These are phyloP conservation scores for Triops longicaudatus DNA, from an alignment of 1,140 invertebrate genomes.

Conservation along the genomic window DNA sequence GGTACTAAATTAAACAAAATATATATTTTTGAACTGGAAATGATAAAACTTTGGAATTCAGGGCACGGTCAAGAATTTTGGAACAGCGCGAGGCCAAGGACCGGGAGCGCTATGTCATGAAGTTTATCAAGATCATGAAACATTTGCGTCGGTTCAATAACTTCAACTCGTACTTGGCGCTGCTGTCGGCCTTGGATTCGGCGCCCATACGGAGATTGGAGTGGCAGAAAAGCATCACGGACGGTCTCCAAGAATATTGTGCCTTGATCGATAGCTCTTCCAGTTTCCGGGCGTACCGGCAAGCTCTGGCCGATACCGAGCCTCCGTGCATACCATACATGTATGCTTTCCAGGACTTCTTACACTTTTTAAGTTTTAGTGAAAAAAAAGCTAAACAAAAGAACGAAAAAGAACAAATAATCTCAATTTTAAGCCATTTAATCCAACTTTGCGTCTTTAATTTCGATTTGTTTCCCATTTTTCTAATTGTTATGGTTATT, in stretches of 20 bases:
- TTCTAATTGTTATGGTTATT: no score
- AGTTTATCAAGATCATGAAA: conserved; percentile 99
- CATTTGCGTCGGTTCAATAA: conserved; percentile 85
- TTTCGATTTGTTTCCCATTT: no score
- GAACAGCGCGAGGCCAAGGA: conserved; percentile 78
- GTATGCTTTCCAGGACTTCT: no score
- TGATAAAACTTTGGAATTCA: conserved; percentile 39
- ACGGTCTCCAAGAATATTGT: conserved; percentile 84
- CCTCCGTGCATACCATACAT: conserved; percentile 98
- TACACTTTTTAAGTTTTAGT: no score
- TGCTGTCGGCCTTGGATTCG: conserved; percentile 92
- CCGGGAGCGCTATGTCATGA: conserved; percentile 89
- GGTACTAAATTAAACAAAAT: conserved; percentile 46
- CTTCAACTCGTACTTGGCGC: conserved; percentile 95
- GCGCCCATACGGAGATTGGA: conserved; percentile 88
- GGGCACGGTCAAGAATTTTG: conserved; percentile 68
- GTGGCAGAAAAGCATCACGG: conserved; percentile 81
- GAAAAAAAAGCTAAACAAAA: no score
- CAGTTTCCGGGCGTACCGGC: conserved; percentile 89
- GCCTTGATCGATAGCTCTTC: conserved; percentile 91
- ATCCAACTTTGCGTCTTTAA: no score
- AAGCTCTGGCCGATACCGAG: conserved; percentile 83
- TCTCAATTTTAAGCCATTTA: no score
- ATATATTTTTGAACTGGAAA: no score
- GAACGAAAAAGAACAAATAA: no score